These are phyloP conservation scores for Glareola pratincola DNA, from an alignment of 2,113 vertebrate species.

Conservation along the genomic window DNA sequence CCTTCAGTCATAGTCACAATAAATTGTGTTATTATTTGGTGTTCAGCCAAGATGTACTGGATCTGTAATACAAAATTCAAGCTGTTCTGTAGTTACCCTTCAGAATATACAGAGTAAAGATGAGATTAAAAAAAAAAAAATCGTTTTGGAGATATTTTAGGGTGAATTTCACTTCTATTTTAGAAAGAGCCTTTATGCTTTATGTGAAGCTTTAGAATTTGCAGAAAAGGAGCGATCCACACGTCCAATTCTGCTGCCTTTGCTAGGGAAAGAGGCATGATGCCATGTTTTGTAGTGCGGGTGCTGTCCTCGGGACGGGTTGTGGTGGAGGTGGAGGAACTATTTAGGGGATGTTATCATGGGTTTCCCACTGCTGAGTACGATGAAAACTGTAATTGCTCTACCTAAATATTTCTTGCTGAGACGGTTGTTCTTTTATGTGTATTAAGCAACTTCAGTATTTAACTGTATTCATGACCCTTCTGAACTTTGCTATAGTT, in stretches of 20 bases:
- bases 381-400: background rate
- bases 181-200: background rate
- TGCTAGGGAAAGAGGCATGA: background rate
- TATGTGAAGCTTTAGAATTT: background rate
- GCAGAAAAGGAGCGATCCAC: background rate
- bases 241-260: background rate
- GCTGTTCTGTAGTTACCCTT: background rate
- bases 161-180: background rate
- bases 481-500: background rate
- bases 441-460: background rate
- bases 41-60: background rate
- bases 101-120: background rate
- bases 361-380: background rate
- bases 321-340: background rate
- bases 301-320: background rate
- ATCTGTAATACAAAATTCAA: background rate
- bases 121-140: background rate
- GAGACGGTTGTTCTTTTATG: background rate
- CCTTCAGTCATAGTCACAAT: constrained; percentile 7
- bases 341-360: background rate
- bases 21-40: constrained; percentile 4
- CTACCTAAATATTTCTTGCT: background rate
- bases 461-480: background rate
- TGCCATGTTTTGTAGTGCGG: rapidly evolving
- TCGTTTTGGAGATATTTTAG: background rate